Evolutionary conservation across 2,113 vertebrate species (phyloP).

Genomic region (Oryzias melastigma): DNA sequence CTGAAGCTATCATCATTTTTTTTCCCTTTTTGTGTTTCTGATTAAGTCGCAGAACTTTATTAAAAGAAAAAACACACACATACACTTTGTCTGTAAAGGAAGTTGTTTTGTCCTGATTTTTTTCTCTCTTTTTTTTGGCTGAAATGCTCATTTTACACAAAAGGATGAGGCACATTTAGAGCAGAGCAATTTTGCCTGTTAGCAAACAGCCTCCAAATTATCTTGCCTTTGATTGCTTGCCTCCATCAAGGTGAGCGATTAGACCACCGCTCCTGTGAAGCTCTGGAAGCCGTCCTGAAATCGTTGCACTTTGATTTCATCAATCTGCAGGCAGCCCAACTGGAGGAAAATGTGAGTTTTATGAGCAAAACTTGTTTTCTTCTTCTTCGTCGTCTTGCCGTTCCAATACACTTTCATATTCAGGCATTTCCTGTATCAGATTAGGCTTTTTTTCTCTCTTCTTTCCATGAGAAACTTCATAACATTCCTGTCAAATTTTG

Average conservation of each 20-base stretch:
- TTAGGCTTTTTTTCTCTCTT: conserved; percentile 56
- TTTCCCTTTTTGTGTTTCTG: conserved; percentile 40
- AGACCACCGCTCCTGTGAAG: conserved; percentile 79
- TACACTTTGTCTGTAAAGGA: conserved; percentile 41
- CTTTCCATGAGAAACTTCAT: conserved; percentile 64
- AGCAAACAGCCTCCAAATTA: conserved; percentile 73
- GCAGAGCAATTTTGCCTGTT: conserved; percentile 65
- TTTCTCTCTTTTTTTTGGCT: conserved; percentile 33
- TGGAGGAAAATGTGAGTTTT: conserved; percentile 83
- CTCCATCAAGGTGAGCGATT: conserved; percentile 79
- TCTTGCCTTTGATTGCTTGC: conserved; percentile 71
- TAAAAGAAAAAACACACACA: conserved; percentile 33
- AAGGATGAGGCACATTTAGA: conserved; percentile 52
- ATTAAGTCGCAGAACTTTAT: conserved; percentile 55
- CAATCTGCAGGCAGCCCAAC: conserved; percentile 77
- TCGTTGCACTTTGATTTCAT: conserved; percentile 80
- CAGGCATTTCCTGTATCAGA: conserved; percentile 61
- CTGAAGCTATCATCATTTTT: conserved; percentile 41
- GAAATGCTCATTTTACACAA: conserved; percentile 49
- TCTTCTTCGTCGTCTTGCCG: conserved; percentile 57
- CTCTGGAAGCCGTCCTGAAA: conserved; percentile 81
- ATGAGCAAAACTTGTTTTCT: conserved; percentile 65
- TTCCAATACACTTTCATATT: conserved; percentile 69
- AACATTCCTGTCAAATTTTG: conserved; percentile 68
- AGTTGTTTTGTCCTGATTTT: conserved; percentile 54